Evolutionary conservation across 2,113 vertebrate genomes (phyloP).

Genomic region (Ictalurus furcatus): DNA sequence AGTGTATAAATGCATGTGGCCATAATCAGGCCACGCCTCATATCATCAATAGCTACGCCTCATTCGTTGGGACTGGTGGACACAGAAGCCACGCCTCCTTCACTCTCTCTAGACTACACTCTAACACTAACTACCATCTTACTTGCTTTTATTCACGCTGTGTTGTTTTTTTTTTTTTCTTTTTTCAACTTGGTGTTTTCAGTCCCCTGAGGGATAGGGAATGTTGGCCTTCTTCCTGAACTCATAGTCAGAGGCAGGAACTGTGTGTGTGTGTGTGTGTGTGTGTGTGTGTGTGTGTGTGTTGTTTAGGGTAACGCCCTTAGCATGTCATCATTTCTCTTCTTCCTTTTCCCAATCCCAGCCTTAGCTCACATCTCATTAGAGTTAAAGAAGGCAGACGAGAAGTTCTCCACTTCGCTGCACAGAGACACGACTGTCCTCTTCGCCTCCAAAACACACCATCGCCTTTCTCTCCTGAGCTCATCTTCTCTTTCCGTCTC

Average conservation of each 20-base stretch:
- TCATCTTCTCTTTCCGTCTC: not conserved
- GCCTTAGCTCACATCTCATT: not conserved
- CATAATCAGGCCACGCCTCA: not conserved
- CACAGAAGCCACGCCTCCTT: not conserved
- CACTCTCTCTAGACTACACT: not conserved
- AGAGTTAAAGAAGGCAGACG: slow-evolving; percentile 18
- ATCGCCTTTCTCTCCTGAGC: not conserved
- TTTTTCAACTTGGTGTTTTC: not conserved
- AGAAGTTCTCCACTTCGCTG: not conserved
- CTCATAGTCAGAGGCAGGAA: not conserved
- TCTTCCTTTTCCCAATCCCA: slow-evolving; percentile 8
- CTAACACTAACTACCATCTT: not conserved
- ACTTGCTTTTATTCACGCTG: not conserved
- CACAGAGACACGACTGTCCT: not conserved
- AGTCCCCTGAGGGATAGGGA: not conserved
- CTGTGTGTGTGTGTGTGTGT: not conserved
- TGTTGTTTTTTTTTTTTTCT: too few species aligned
- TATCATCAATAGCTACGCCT: not conserved
- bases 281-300: not conserved
- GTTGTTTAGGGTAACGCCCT: not conserved
- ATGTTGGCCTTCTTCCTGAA: slow-evolving; percentile 19
- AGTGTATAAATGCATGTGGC: too few species aligned
- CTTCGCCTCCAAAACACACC: not conserved
- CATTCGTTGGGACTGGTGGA: not conserved
- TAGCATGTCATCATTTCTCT: not conserved